phyloP scores from a whole-genome alignment of 2,113 vertebrate species.

The Platichthys stellatus region DNA sequence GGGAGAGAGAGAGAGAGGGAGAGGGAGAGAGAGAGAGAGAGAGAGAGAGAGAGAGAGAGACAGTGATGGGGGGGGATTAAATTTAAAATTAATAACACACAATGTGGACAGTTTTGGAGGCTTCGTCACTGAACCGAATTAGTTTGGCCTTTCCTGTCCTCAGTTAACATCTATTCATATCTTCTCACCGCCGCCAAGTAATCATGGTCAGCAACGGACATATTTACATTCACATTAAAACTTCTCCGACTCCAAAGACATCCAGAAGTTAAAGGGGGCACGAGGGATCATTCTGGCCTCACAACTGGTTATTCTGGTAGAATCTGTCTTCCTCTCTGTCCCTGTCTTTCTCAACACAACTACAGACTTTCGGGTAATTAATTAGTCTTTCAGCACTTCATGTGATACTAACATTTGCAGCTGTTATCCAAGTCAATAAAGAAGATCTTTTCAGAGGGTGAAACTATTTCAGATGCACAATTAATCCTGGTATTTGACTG shows the following conservation, averaged over 20 bases:
- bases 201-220: constrained; percentile 22
- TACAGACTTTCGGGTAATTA: no score
- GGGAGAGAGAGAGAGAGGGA: neutral
- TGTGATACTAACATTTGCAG: neutral
- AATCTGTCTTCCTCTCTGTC: neutral
- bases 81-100: constrained; percentile 4
- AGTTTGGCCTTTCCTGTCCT: constrained; percentile 33
- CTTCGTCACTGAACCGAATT: constrained; percentile 27
- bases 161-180: constrained; percentile 11
- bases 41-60: neutral
- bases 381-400: neutral
- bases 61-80: neutral
- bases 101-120: constrained; percentile 26
- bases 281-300: neutral
- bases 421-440: neutral
- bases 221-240: constrained; percentile 14
- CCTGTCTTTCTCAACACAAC: no score
- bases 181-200: neutral
- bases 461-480: no score
- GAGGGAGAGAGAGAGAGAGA: neutral
- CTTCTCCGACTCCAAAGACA: neutral
- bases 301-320: neutral
- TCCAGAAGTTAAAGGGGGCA: neutral
- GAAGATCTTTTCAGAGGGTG: neutral
- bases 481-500: no score